Base-by-base conservation (phyloP, 1,140 invertebrate genomes). In the Zaprionus capensis region DNA sequence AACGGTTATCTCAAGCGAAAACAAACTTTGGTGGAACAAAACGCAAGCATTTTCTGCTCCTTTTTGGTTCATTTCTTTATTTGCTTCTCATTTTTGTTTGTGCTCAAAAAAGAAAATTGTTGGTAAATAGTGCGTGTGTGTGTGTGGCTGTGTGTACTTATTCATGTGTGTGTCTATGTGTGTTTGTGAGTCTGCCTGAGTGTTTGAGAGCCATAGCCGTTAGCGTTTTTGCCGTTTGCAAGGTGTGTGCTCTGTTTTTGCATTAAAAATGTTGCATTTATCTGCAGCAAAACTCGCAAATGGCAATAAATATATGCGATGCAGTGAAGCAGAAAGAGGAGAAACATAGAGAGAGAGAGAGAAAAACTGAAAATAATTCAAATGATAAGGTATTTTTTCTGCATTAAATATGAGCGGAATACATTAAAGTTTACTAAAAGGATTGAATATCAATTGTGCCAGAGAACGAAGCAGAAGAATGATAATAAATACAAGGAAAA, bases 261-360 rank as follows among this genome's bases (percentile, higher is more conserved):
- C 69, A 88, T 88, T 88, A 71, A 86, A 87, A 84, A 65, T 76
- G 83, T 75, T 88, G 84, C 81, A 84, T 88, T 88, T 87, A 78
- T 70, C 64, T 81, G 67, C 63, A 63, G 69, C 67, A 69, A 76
- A 80, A 80, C 20, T 20, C 67, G 53, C 68, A 87, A 65, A 71
- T 73, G 81, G 64, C 79, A 87, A 53, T 76, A 59, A 85, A 85
- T 86, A 77, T 51, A 49, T 86, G 78, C 74, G 70, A 66, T 11
- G 64, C 70, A 77, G 64, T 34, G 49, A 61, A 68, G 63, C 58
- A 61, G 38, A 77, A 67, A 57, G 5, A 57, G 59, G 15, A 62
- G 12, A 44, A 57, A 61, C 22, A 22, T 6, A 24, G 5, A 44
- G 26, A 62, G 26, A 66, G 4, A 62, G 26, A n/a, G 22, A 14